These are phyloP conservation scores for Pachypeltis micranthus DNA, from an alignment of 1,140 invertebrate genomes.

Conservation along the genomic window DNA sequence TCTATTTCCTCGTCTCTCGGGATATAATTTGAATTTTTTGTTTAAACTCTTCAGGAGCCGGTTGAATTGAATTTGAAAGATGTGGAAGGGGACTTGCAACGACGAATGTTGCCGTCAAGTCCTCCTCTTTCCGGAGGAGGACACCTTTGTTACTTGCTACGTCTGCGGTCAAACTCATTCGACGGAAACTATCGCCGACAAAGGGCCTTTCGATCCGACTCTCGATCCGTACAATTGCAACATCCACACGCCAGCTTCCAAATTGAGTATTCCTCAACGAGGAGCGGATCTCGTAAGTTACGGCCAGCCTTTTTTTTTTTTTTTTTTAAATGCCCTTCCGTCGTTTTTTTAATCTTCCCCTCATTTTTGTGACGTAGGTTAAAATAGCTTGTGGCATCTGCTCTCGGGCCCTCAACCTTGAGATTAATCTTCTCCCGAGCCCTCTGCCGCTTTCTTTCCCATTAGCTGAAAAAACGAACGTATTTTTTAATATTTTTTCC, in stretches of 20 bases:
- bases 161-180: constrained; percentile 23
- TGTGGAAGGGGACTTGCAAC: constrained; percentile 21
- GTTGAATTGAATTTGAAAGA: background rate
- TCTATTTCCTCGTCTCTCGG: background rate
- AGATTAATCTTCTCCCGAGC: too few relatives aligned
- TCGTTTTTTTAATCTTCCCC: background rate
- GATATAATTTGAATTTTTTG: background rate
- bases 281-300: constrained; percentile 23
- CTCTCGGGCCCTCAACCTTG: too few relatives aligned
- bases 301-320: background rate
- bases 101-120: constrained; percentile 22
- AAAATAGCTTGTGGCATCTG: too few relatives aligned
- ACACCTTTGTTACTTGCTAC: constrained; percentile 19
- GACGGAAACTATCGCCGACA: constrained; percentile 10
- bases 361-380: background rate
- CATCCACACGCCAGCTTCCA: background rate
- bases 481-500: too few relatives aligned
- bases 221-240: background rate
- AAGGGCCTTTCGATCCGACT: constrained; percentile 14
- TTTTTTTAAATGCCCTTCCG: background rate
- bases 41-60: background rate
- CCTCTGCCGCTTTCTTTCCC: too few relatives aligned
- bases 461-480: too few relatives aligned
- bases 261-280: constrained; percentile 19
- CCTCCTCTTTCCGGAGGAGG: constrained; percentile 17